These are phyloP conservation scores for Drosophila grimshawi DNA, from an alignment of 1,140 invertebrate species.

Conservation along the genomic window DNA sequence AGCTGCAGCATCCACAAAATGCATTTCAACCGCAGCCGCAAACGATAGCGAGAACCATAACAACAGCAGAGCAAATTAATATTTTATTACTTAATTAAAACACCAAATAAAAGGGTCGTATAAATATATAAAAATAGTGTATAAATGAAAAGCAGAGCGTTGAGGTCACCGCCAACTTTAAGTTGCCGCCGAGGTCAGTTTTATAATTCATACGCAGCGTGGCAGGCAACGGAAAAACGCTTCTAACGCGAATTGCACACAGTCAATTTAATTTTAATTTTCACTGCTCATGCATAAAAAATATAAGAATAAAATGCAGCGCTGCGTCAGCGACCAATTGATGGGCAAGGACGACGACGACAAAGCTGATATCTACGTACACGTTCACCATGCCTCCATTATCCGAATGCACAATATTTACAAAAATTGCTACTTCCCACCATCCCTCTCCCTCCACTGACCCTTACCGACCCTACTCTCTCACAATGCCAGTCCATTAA, in stretches of 20 bases:
- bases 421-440: constrained; percentile 51
- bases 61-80: constrained; percentile 68
- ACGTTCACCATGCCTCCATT: constrained; percentile 31
- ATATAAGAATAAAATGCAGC: constrained; percentile 58
- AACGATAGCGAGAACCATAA: constrained; percentile 38
- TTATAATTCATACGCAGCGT: constrained; percentile 71
- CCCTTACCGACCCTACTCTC: too few relatives aligned
- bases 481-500: constrained; percentile 63
- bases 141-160: constrained; percentile 48
- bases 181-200: constrained; percentile 54
- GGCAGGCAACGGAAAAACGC: constrained; percentile 37
- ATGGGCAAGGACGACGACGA: constrained; percentile 45
- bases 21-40: constrained; percentile 65
- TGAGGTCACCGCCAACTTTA: constrained; percentile 63
- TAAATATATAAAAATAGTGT: constrained; percentile 47
- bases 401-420: constrained; percentile 60
- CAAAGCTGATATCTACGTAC: constrained; percentile 28
- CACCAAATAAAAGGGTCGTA: constrained; percentile 57
- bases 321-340: constrained; percentile 50
- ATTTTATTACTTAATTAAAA: constrained; percentile 80
- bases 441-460: neutral
- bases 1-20: constrained; percentile 60
- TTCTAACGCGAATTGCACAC: constrained; percentile 62
- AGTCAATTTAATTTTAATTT: constrained; percentile 80
- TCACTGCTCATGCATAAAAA: constrained; percentile 70